Percentiles rank a stretch among this genome's conserved stretches.
phyloP scores from a whole-genome alignment of 2,888 invertebrate species.

The Apodemia hepburni region DNA sequence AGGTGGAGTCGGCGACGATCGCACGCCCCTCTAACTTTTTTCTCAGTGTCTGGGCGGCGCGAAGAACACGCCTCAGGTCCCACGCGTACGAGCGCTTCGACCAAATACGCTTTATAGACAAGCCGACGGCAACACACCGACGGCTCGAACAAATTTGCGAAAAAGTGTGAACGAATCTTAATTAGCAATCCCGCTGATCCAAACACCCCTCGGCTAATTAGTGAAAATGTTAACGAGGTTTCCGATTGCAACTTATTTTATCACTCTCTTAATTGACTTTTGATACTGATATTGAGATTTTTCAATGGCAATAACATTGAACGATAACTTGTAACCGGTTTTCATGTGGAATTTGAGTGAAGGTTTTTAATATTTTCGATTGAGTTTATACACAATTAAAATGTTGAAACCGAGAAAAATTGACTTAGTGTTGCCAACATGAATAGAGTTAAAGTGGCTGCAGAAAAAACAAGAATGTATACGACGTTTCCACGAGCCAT shows the following conservation, averaged over 20 bases:
- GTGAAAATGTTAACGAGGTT: slow-evolving; percentile 18
- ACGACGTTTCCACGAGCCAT: slow-evolving; percentile 53
- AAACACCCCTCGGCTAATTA: slow-evolving; percentile 14
- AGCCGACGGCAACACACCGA: slow-evolving; percentile 63
- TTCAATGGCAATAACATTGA: slow-evolving; percentile 14
- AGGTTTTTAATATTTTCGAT: slow-evolving; percentile 34
- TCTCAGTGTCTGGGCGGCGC: slow-evolving; percentile 71
- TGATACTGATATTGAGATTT: slow-evolving; percentile 16
- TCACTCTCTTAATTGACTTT: slow-evolving; percentile 27
- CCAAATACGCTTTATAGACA: slow-evolving; percentile 54
- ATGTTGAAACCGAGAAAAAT: slow-evolving; percentile 62
- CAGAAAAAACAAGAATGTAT: slow-evolving; percentile 63
- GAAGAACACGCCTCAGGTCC: slow-evolving; percentile 66
- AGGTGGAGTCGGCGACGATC: slow-evolving; percentile 65
- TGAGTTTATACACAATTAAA: slow-evolving; percentile 46
- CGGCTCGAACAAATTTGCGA: slow-evolving; percentile 51
- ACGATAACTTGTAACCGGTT: slow-evolving; percentile 19
- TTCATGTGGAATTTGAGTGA: slow-evolving; percentile 38
- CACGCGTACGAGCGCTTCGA: slow-evolving; percentile 62
- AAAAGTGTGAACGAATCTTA: slow-evolving; percentile 24
- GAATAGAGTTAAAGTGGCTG: slow-evolving; percentile 49
- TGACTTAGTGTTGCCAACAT: slow-evolving; percentile 68
- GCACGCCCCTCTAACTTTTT: slow-evolving; percentile 74
- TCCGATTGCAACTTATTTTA: slow-evolving; percentile 17
- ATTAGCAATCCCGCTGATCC: not conserved